Base-by-base conservation (phyloP, 2,797 vertebrate species). In the Harpagifer antarcticus region DNA sequence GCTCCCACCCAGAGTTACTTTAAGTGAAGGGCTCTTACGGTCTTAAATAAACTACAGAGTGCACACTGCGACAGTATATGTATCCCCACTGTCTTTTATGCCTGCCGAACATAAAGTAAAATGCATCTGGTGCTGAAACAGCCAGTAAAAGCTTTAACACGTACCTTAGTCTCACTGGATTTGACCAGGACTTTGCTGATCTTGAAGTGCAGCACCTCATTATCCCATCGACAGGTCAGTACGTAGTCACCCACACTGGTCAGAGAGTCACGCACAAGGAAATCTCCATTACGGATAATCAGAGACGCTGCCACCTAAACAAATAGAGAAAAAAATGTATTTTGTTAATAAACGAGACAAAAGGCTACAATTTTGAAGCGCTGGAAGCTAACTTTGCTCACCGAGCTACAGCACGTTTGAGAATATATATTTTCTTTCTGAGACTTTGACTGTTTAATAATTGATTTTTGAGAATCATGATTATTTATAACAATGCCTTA, bases 111-210 rank as follows among this genome's bases (percentile, higher is more conserved):
- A 40, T 64, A 19, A 42, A 47, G 23, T 33, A n/a, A 64, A 37
- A 12, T 9, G 7, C 33, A 8, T 37, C 6, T 2, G 33, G 33
- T 37, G 33, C 33, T 37, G 33, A 37, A 27, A 23, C 8, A 40
- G 40, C 13, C 10, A 16, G 6, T 15, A 19, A 67, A 44, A 60
- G 40, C 14, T 65, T 31, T 8, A 47, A 49, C 2, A 15, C 2
- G 0, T 56, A 93, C 93, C 13, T 95, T 96, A 3, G 96, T 95
- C 40, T 98, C 96, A 0, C 79, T 96, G 47, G 97, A 96, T 86
- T 98, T 98, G 78, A 99, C 96, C 12, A 98, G 95, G 70, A 97
- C 98, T 91, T 99, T 99, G 93, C 96, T 97, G 94, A 99, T 97
- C 91, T 97, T 98, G 90, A 98, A 97, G 87, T 99, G 98, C 72